Evolutionary conservation across 2,113 vertebrate genomes (phyloP).

Genomic region (Lampris incognitus): DNA sequence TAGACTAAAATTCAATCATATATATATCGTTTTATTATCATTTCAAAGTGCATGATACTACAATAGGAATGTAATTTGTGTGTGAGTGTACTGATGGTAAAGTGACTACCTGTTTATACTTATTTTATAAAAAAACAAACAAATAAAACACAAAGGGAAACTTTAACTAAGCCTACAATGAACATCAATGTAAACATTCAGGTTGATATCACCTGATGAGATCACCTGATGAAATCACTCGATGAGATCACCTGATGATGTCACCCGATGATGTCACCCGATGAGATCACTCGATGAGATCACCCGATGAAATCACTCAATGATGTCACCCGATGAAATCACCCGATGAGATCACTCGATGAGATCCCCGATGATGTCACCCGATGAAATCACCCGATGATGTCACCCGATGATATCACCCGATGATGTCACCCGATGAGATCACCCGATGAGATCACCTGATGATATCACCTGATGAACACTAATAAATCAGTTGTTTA

Average conservation of each 20-base stretch:
- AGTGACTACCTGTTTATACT: slow-evolving; percentile 85
- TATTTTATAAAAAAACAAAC: slow-evolving; percentile 79
- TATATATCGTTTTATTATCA: slow-evolving; percentile 67
- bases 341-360: no score
- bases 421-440: no score
- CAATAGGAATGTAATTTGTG: slow-evolving; percentile 77
- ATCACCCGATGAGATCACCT: no score
- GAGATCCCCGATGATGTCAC: no score
- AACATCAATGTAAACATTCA: slow-evolving; percentile 32
- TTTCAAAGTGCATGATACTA: slow-evolving; percentile 75
- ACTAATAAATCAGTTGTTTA: slow-evolving; percentile 58
- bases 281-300: no score
- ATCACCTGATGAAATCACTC: not conserved
- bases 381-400: no score
- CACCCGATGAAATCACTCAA: no score
- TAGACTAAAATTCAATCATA: slow-evolving; percentile 62
- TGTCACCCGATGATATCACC: no score
- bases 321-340: no score
- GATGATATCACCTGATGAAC: slow-evolving; percentile 15
- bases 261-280: no score
- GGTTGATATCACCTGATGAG: slow-evolving; percentile 46
- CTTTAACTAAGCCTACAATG: slow-evolving; percentile 44
- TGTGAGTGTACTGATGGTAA: slow-evolving; percentile 79
- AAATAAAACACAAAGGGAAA: slow-evolving; percentile 50
- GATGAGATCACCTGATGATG: no score